Percentiles rank a stretch among this genome's conserved stretches.
Conservation (phyloP, 1,140 invertebrate species). For the Aleiodes sp. region DNA sequence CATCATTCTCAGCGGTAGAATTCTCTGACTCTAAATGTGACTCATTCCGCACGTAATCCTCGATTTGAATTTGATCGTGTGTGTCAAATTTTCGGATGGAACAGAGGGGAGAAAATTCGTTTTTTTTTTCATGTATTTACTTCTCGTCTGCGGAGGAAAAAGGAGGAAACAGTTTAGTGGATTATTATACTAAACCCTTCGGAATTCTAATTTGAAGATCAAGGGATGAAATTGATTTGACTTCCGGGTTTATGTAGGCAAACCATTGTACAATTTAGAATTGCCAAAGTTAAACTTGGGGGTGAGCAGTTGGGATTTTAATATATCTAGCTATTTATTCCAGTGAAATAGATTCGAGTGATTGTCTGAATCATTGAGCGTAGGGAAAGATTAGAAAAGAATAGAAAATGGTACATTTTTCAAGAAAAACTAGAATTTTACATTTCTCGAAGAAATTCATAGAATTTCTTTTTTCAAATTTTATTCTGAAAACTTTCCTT, state of each 20-base stretch:
- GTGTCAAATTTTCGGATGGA: conserved; percentile 18
- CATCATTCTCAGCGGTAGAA: conserved; percentile 5
- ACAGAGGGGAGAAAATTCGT: not conserved
- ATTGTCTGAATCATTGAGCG: no score
- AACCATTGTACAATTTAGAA: not conserved
- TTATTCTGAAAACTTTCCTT: no score
- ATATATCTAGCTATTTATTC: no score
- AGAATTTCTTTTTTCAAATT: no score
- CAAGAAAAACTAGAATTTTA: no score
- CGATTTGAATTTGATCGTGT: conserved; percentile 26
- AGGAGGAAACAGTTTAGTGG: not conserved
- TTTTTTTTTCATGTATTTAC: not conserved
- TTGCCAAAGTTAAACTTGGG: not conserved
- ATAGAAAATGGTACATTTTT: no score
- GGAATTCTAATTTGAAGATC: conserved; percentile 24
- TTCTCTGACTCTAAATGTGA: not conserved
- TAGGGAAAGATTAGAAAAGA: no score
- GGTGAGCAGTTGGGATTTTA: not conserved
- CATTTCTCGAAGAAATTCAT: no score
- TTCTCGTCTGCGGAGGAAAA: not conserved
- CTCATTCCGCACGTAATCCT: conserved; percentile 12
- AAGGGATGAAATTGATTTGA: conserved; percentile 24
- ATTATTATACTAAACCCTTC: not conserved
- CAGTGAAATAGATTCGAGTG: no score
- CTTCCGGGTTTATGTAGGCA: conserved; percentile 8